phyloP scores from a whole-genome alignment of 92 coral and sea anemone genomes.

The Porites lobata region DNA sequence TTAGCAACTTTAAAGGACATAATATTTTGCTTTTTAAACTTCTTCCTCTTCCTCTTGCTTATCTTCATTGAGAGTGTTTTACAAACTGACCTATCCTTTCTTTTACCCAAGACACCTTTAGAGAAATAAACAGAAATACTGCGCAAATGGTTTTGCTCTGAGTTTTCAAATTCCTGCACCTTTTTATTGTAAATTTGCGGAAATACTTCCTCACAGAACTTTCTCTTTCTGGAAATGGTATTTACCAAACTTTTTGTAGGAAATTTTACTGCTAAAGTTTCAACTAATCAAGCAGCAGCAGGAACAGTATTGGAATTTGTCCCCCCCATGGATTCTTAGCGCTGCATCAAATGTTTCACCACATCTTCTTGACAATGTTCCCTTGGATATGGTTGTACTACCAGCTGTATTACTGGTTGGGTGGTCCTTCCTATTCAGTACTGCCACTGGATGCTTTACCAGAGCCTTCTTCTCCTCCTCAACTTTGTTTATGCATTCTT shows the following conservation, averaged over 20 bases:
- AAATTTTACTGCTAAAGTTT: slow-evolving; percentile 67
- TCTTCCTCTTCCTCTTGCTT: slow-evolving; percentile 39
- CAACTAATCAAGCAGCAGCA: slow-evolving; percentile 76
- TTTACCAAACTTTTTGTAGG: slow-evolving; percentile 61
- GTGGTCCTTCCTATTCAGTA: slow-evolving; percentile 52
- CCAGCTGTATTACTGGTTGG: slow-evolving; percentile 74
- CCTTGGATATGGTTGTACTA: slow-evolving; percentile 40
- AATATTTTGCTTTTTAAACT: slow-evolving; percentile 64
- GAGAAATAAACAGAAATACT: slow-evolving; percentile 76
- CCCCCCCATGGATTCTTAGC: slow-evolving; percentile 76
- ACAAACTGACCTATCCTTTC: slow-evolving; percentile 74
- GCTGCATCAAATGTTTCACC: slow-evolving; percentile 81
- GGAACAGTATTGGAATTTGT: slow-evolving; percentile 68
- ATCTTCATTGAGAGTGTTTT: slow-evolving; percentile 55
- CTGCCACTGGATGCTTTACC: slow-evolving; percentile 68
- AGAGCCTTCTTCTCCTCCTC: slow-evolving; percentile 61
- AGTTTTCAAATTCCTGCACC: slow-evolving; percentile 70
- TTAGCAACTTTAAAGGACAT: slow-evolving; percentile 84
- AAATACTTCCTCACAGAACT: slow-evolving; percentile 73
- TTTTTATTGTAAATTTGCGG: slow-evolving; percentile 73
- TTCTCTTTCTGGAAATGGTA: slow-evolving; percentile 69
- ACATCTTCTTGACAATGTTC: slow-evolving; percentile 78
- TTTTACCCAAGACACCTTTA: slow-evolving; percentile 76
- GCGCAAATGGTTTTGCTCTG: slow-evolving; percentile 67
- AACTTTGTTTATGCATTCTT: slow-evolving; percentile 31